Conservation (phyloP, 2,113 vertebrate genomes). For the Poecile atricapillus region DNA sequence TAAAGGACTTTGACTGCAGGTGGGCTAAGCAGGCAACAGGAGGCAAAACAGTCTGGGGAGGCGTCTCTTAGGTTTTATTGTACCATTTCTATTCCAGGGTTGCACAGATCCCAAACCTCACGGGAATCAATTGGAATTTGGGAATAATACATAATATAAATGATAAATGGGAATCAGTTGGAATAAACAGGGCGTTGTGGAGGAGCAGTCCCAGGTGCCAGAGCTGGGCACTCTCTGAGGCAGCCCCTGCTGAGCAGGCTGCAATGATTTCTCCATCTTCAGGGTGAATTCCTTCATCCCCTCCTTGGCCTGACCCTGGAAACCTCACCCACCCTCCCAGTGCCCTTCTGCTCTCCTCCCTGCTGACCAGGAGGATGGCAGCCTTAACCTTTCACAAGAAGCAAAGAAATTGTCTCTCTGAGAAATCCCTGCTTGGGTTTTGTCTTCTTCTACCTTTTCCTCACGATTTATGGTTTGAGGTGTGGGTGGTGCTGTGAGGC, state of each 20-base stretch:
- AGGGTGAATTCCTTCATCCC: not conserved
- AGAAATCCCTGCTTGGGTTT: not conserved
- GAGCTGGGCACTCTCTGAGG: not conserved
- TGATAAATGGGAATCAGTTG: no score
- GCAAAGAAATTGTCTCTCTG: not conserved
- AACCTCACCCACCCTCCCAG: not conserved
- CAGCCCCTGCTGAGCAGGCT: not conserved
- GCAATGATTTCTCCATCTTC: not conserved
- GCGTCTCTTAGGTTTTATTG: not conserved
- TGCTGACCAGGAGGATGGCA: not conserved
- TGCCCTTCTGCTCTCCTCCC: not conserved
- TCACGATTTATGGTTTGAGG: not conserved
- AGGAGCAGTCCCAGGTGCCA: not conserved
- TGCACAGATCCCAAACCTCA: not conserved
- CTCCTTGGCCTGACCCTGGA: not conserved
- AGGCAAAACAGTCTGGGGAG: not conserved
- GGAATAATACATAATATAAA: no score
- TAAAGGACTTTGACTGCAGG: not conserved
- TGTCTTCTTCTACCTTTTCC: not conserved
- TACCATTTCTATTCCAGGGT: not conserved
- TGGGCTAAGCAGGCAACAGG: not conserved
- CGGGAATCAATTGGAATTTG: not conserved
- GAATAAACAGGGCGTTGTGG: not conserved
- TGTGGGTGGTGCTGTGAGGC: not conserved
- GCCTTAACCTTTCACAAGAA: not conserved